Base-by-base conservation (phyloP, 2,113 vertebrate species). In the Epinephelus moara region DNA sequence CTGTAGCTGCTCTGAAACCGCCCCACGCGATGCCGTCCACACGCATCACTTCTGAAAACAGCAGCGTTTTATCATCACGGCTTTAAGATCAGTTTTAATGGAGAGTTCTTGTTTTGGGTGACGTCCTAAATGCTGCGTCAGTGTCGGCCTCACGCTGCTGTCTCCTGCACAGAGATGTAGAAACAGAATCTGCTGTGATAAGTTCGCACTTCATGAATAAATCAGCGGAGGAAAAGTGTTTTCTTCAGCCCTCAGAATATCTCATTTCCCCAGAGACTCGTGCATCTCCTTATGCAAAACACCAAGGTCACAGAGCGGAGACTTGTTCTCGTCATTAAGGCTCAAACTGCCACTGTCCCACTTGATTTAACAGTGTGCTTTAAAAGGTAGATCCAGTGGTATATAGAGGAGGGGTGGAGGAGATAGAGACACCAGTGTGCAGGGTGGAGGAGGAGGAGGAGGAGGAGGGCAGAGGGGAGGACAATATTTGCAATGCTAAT, bases 401-500 rank as follows among this genome's bases (percentile, higher is more conserved):
- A 7, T 37, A 37, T 8, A 37, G 33, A 37, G 33, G 6, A 6
- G 33, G 6, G 33, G 33, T 37, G 33, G 33, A 37, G 33, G 33
- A 37, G 33, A 37, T 37, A 37, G 33, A 37, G 33, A 37, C 33
- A 37, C 33, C 33, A 37, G 33, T 14, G 33, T 40, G 33, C 4
- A 40, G 33, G 33, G 17, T 13, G 60, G 23, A 66, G 81, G 47
- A 21, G 40, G 49, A 17, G 14, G 4, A 23, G 30, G 14, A 5
- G 30, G 14, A 6, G 23, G 61, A 56, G 66, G 64, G 21, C 40
- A 27, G 17, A 21, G 60, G 30, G 53, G 67, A 69, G 49, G 61
- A 53, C 17, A 68, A 42, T 76, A 75, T 90, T 85, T 88, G 82
- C 69, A 75, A 87, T 78, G 64, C 85, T 90, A 78, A 83, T 88